A percentile compares a stretch with the other conserved stretches of the same genome.
These are phyloP conservation scores for Macrotus californicus DNA, from an alignment of 2,113 vertebrate species.

Conservation along the genomic window DNA sequence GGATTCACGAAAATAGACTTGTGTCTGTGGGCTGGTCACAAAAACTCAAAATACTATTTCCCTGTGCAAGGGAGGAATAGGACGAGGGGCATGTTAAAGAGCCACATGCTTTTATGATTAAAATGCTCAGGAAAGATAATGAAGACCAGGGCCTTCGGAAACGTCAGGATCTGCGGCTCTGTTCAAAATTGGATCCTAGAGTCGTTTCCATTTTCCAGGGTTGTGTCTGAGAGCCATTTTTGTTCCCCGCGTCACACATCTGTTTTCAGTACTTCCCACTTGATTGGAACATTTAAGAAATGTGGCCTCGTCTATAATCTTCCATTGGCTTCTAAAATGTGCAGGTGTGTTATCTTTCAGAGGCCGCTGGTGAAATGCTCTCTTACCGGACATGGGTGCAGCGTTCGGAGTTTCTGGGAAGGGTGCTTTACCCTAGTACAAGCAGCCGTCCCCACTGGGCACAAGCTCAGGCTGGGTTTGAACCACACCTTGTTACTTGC, in stretches of 20 bases:
- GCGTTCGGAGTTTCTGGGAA: not conserved
- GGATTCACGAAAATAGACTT: constrained; percentile 35
- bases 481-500: not conserved
- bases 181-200: not conserved
- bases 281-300: constrained; percentile 21
- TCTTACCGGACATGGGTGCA: not conserved
- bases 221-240: constrained; percentile 13
- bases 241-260: not conserved
- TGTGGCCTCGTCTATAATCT: not conserved
- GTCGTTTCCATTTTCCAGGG: not conserved
- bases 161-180: not conserved
- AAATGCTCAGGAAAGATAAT: not conserved
- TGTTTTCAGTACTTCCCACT: constrained; percentile 35
- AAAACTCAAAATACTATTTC: constrained; percentile 35
- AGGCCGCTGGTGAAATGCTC: not conserved
- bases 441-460: not conserved
- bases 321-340: constrained; percentile 1
- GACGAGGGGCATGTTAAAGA: not conserved
- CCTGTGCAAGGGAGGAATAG: not conserved
- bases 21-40: not conserved
- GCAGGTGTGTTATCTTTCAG: not conserved
- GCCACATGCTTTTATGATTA: constrained; percentile 4
- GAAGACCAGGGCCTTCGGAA: not conserved
- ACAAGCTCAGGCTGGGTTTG: fast-evolving
- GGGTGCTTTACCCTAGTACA: not conserved